Evolutionary conservation across 1,140 invertebrate genomes (phyloP).

Genomic region (Zaprionus taronus): DNA sequence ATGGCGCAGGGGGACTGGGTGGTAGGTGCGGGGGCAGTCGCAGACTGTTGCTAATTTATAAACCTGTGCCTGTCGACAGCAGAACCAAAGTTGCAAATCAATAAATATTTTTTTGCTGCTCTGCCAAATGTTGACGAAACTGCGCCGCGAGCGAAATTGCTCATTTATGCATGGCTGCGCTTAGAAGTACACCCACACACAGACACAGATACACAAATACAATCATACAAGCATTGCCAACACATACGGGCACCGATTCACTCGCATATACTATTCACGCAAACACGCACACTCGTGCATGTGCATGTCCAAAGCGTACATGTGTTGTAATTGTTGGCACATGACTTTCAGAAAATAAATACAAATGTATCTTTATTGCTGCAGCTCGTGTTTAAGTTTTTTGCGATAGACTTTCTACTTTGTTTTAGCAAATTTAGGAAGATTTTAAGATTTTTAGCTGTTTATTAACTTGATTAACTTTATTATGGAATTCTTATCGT

Average conservation of each 20-base stretch:
- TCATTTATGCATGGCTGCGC: constrained; percentile 79
- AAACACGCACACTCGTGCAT: constrained; percentile 17
- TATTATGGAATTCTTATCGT: too few relatives aligned
- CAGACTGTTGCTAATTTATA: constrained; percentile 76
- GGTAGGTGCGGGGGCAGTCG: neutral
- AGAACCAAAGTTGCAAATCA: constrained; percentile 70
- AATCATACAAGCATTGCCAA: neutral
- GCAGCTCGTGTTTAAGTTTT: neutral
- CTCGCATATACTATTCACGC: neutral
- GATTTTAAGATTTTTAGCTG: neutral
- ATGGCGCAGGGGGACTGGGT: neutral
- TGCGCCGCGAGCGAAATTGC: constrained; percentile 69
- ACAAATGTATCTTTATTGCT: constrained; percentile 19
- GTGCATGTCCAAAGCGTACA: constrained; percentile 47
- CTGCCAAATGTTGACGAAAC: constrained; percentile 76
- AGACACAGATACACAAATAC: constrained; percentile 10
- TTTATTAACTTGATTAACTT: neutral
- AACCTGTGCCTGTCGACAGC: constrained; percentile 60
- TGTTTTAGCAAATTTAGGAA: neutral
- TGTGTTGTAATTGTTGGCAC: constrained; percentile 71
- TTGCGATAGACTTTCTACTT: neutral
- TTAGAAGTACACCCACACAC: constrained; percentile 52
- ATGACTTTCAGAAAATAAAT: constrained; percentile 57
- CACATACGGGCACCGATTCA: neutral
- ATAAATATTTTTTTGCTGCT: constrained; percentile 70